Conservation (phyloP, 2,113 vertebrate species). For the Phainopepla nitens region DNA sequence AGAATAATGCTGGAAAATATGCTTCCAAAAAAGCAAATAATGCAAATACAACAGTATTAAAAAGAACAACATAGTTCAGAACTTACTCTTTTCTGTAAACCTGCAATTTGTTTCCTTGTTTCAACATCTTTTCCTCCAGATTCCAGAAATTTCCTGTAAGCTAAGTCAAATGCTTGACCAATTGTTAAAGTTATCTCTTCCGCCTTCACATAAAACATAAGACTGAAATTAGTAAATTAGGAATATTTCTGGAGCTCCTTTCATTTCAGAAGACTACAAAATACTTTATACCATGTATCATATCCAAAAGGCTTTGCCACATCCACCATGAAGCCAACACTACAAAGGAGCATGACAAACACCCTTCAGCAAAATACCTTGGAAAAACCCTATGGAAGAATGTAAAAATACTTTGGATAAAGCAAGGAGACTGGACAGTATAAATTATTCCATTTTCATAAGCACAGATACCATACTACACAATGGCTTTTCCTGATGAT, state of each 20-base stretch:
- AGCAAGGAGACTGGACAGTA: not conserved
- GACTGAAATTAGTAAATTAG: not conserved
- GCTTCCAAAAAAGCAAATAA: not conserved
- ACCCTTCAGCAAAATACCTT: not conserved
- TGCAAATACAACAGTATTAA: not conserved
- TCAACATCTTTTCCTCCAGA: slow-evolving; percentile 98
- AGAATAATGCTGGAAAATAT: not conserved
- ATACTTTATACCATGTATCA: not conserved
- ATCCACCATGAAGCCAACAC: not conserved
- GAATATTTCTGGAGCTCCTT: not conserved
- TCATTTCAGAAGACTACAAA: not conserved
- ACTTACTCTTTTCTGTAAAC: slow-evolving; percentile 92
- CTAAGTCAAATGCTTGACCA: slow-evolving; percentile 97
- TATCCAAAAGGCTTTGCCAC: not conserved
- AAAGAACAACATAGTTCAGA: not conserved
- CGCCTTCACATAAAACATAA: slow-evolving; percentile 75
- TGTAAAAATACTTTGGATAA: not conserved
- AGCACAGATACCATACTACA: not conserved
- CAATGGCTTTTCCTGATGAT: not conserved
- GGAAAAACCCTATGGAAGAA: not conserved
- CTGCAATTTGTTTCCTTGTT: slow-evolving; percentile 95
- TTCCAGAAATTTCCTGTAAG: slow-evolving; percentile 98
- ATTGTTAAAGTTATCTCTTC: slow-evolving; percentile 98
- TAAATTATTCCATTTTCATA: not conserved
- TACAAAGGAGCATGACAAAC: not conserved